Evolutionary conservation across 2,113 vertebrate genomes (phyloP), one percentile per base, ranked within the genome.

Genomic region (Ciconia maguari): DNA sequence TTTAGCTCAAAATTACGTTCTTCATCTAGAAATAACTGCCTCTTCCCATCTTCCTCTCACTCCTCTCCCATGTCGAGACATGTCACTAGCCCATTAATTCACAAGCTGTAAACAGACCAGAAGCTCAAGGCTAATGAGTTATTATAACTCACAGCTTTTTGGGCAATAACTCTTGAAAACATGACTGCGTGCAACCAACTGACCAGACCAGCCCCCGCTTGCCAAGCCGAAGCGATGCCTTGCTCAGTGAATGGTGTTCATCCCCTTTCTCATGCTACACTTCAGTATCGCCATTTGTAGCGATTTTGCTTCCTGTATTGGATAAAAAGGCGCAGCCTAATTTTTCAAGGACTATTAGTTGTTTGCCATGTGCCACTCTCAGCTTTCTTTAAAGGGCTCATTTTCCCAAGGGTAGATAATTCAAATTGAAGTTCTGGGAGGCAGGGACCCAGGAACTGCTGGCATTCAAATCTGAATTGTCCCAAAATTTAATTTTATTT

Each of bases 161-260:
- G 60, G 48, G 57, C 52, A 89, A 0, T 36, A 84, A 51, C 19
- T 71, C 64, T 79, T 46, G 49, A 80, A 95, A 92, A 83, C 18
- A 65, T 0, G 0, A 38, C 51, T 54, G 11, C 1, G 1, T 32
- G 36, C 10, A 55, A 62, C 9, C 26, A 65, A 11, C 19, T 17
- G n/a, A n/a, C 11, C 42, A 42, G 42, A 49, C 19, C 30, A 0
- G 4, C 4, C 19, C 8, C 20, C 1, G 2, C 7, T 3, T 38
- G 51, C 16, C 26, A 13, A 75, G 48, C 10, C 42, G 44, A 46
- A 84, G 72, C 13, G 5, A 18, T 3, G 51, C 19, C 51, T 60
- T n/a, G n/a, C 52, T 54, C 22, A 2, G 26, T 21, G 34, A 88
- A 38, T 0, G 29, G 52, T 2, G 10, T 13, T 90, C 60, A 60